A percentile compares a stretch with the other conserved stretches of the same genome.
Conservation (phyloP, 2,797 vertebrate genomes). For the Allobates femoralis region DNA sequence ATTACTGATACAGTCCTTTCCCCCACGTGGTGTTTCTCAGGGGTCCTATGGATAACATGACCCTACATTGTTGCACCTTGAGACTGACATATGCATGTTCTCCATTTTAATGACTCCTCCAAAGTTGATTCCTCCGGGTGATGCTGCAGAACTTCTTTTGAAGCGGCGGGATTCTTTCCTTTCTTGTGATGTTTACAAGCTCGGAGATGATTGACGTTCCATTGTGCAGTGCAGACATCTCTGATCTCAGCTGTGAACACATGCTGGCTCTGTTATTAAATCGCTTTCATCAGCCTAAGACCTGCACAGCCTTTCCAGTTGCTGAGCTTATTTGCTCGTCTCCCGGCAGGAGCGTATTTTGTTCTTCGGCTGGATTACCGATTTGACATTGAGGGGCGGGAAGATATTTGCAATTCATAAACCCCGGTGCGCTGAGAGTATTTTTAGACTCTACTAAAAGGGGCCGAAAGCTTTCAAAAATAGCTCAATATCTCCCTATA, state of each 20-base stretch:
- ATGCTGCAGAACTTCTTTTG: conserved; percentile 7
- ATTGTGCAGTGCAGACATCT: background rate
- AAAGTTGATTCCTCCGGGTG: background rate
- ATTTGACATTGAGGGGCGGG: conserved; percentile 16
- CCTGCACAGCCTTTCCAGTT: conserved; percentile 15
- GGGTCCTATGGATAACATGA: background rate
- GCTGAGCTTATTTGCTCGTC: conserved; percentile 19
- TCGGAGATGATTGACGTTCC: conserved; percentile 5
- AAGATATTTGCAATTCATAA: conserved; percentile 51
- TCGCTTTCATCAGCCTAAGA: conserved; percentile 9
- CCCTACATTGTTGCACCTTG: background rate
- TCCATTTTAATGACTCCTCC: background rate
- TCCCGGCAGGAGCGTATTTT: conserved; percentile 8
- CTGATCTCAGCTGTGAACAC: background rate
- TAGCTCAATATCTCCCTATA: background rate
- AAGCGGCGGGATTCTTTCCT: background rate
- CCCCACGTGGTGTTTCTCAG: background rate
- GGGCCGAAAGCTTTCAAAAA: conserved; percentile 29
- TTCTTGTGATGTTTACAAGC: background rate
- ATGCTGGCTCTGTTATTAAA: conserved; percentile 7
- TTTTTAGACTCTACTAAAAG: conserved; percentile 34
- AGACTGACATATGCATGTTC: background rate
- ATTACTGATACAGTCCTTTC: background rate
- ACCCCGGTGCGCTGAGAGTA: conserved; percentile 17
- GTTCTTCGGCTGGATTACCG: conserved; percentile 12